Conservation (phyloP, 2,888 invertebrate species). For the Lucinisca nassula region DNA sequence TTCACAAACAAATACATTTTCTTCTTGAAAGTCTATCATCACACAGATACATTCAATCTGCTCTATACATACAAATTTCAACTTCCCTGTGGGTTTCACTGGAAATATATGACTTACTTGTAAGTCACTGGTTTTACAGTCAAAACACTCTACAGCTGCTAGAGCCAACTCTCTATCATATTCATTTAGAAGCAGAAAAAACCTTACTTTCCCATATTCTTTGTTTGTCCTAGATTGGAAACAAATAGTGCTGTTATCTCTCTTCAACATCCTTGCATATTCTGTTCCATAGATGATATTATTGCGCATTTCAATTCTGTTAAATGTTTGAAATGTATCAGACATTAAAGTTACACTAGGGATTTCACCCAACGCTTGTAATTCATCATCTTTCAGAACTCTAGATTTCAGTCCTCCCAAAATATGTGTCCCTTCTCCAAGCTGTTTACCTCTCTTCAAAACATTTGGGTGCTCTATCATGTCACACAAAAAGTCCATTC, state of each 20-base stretch:
- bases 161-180: too few species aligned
- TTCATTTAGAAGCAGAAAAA: too few species aligned
- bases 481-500: constrained; percentile 41
- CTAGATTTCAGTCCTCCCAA: constrained; percentile 39
- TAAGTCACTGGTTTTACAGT: too few species aligned
- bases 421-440: constrained; percentile 30
- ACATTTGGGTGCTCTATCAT: constrained; percentile 41
- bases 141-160: too few species aligned
- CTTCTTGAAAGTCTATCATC: too few species aligned
- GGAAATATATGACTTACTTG: too few species aligned
- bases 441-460: constrained; percentile 32
- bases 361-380: background rate
- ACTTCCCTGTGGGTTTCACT: too few species aligned
- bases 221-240: too few species aligned
- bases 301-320: constrained; percentile 30
- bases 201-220: too few species aligned
- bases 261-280: constrained; percentile 56
- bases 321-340: constrained; percentile 12
- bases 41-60: too few species aligned
- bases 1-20: too few species aligned
- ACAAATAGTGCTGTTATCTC: constrained; percentile 45
- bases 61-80: too few species aligned
- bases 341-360: constrained; percentile 21
- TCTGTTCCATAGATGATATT: constrained; percentile 30
- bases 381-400: constrained; percentile 34